A percentile compares a stretch with the other conserved stretches of the same genome.
These are phyloP conservation scores for Oscheius sp. DNA, from an alignment of 2,888 invertebrate genomes.

Conservation along the genomic window DNA sequence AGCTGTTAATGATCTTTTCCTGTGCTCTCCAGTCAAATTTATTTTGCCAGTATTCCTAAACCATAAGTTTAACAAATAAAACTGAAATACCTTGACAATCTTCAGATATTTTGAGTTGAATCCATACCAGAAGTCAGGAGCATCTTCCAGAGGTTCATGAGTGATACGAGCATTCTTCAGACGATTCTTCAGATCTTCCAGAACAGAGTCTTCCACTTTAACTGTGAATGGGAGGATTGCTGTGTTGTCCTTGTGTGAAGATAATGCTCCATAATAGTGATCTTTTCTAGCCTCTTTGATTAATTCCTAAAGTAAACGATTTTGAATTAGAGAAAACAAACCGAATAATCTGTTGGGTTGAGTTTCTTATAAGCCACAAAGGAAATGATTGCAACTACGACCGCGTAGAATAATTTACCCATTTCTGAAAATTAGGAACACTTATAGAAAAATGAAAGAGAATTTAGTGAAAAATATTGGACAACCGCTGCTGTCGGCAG, in stretches of 20 bases:
- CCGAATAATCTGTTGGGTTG: slow-evolving; percentile 2
- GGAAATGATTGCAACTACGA: background rate
- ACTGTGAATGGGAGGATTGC: slow-evolving; percentile 51
- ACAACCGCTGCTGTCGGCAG: background rate
- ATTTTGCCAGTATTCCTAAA: slow-evolving; percentile 80
- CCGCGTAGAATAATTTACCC: slow-evolving; percentile 4
- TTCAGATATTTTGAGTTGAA: slow-evolving; percentile 78
- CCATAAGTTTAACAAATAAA: slow-evolving; percentile 21
- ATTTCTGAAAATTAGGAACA: background rate
- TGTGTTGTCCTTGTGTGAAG: slow-evolving; percentile 40
- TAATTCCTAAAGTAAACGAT: background rate
- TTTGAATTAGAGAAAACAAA: background rate
- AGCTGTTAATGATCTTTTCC: slow-evolving; percentile 80
- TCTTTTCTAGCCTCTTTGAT: slow-evolving; percentile 19
- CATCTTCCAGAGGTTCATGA: slow-evolving; percentile 66
- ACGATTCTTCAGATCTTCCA: slow-evolving; percentile 70
- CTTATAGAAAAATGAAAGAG: background rate
- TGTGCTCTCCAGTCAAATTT: slow-evolving; percentile 81
- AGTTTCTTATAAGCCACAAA: background rate
- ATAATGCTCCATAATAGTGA: slow-evolving; percentile 54
- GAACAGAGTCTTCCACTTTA: slow-evolving; percentile 39
- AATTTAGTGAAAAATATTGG: background rate
- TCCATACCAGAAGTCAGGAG: slow-evolving; percentile 81
- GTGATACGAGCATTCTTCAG: slow-evolving; percentile 72
- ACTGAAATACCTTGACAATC: slow-evolving; percentile 19